Conservation (phyloP, 2,797 vertebrate genomes). For the Bradypus variegatus region DNA sequence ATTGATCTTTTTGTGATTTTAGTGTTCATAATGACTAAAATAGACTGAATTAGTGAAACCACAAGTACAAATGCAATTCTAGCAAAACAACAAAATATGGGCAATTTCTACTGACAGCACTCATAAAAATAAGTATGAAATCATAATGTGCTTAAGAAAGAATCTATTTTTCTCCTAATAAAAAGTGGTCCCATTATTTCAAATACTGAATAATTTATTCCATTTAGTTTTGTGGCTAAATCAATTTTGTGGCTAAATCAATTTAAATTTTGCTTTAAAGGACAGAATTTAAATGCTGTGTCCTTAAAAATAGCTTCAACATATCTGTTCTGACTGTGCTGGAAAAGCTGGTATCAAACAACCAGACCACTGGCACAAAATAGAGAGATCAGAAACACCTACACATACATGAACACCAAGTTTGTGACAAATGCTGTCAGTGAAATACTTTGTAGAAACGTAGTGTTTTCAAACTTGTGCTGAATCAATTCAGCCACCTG, state of each 20-base stretch:
- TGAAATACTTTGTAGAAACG: background rate
- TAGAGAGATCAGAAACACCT: background rate
- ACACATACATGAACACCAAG: background rate
- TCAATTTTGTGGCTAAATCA: background rate
- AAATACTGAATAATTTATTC: conserved; percentile 19
- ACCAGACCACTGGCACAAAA: background rate
- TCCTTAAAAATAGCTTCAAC: background rate
- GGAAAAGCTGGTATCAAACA: background rate
- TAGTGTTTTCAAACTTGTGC: background rate
- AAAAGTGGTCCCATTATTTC: background rate
- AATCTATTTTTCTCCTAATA: conserved; percentile 1
- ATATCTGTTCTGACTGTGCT: background rate
- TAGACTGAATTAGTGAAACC: conserved; percentile 31
- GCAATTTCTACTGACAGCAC: background rate
- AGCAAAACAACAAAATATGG: background rate
- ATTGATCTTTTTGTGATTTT: conserved; percentile 27
- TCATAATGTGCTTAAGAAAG: background rate
- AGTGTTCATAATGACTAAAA: background rate
- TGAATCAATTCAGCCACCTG: background rate
- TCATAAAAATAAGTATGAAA: conserved; percentile 38
- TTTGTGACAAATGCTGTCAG: background rate
- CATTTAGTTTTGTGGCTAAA: conserved; percentile 14
- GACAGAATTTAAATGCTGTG: conserved; percentile 2
- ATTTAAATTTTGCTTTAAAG: conserved; percentile 11
- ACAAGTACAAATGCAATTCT: conserved; percentile 11